Evolutionary conservation across 2,888 invertebrate genomes (phyloP).

Genomic region (Ametastegia equiseti): DNA sequence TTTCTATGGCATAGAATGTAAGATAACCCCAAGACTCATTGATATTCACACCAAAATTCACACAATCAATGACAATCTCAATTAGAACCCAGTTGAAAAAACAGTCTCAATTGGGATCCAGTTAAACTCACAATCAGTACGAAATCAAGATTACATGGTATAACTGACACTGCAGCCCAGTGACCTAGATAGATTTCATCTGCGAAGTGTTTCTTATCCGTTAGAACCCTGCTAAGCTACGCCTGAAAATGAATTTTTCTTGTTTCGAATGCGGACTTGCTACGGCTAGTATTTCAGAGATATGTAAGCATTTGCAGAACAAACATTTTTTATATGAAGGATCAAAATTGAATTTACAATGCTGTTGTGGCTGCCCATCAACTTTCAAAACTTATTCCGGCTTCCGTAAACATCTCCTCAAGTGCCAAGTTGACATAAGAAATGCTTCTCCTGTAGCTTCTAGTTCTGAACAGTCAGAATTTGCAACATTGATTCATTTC

Average conservation of each 20-base stretch:
- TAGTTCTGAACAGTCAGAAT: not conserved
- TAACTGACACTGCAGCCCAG: not conserved
- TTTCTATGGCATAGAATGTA: slow-evolving; percentile 37
- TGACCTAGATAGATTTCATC: not conserved
- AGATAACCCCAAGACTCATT: slow-evolving; percentile 21
- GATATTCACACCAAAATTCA: slow-evolving; percentile 10
- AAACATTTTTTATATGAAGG: slow-evolving; percentile 21
- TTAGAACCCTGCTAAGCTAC: not conserved
- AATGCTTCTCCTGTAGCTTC: not conserved
- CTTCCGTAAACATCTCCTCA: not conserved
- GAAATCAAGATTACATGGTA: not conserved
- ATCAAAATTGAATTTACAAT: not conserved
- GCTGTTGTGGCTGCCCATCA: not conserved
- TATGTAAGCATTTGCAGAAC: slow-evolving; percentile 9
- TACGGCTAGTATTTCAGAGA: not conserved
- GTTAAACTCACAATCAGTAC: not conserved
- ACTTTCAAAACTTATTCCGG: slow-evolving; percentile 2
- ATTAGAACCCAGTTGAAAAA: not conserved
- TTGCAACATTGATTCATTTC: not conserved
- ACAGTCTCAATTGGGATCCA: not conserved
- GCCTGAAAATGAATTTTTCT: not conserved
- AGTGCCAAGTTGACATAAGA: not conserved
- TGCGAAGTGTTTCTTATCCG: not conserved
- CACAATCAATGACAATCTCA: not conserved
- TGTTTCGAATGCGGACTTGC: not conserved